Evolutionary conservation across 2,113 vertebrate species (phyloP).

Genomic region (Phocoena sinus): DNA sequence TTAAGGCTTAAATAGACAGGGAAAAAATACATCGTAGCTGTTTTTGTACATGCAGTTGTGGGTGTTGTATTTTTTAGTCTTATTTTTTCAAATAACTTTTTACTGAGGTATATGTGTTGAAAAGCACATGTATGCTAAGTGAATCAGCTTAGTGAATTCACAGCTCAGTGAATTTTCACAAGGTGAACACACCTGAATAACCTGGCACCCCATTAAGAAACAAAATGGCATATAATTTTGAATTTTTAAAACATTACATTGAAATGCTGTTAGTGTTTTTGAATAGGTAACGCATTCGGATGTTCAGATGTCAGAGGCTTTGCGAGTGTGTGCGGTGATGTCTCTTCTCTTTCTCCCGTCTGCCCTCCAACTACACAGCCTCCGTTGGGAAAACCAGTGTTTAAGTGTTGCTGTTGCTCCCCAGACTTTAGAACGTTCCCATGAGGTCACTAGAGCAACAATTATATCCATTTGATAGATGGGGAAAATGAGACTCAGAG

Average conservation of each 20-base stretch:
- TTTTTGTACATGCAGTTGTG: not conserved
- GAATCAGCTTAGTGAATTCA: not conserved
- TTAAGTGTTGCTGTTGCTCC: not conserved
- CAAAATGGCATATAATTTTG: not conserved
- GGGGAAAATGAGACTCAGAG: not conserved
- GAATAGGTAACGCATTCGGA: not conserved
- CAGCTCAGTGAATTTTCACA: not conserved
- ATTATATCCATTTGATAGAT: not conserved
- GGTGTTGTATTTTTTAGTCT: not conserved
- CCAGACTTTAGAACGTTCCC: not conserved
- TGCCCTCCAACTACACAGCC: not conserved
- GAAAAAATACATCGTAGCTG: not conserved
- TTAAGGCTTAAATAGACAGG: not conserved
- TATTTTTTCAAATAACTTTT: not conserved
- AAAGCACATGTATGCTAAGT: not conserved
- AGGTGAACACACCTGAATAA: not conserved
- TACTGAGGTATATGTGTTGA: not conserved
- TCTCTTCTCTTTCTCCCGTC: not conserved
- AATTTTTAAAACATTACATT: not conserved
- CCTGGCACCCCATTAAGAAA: not conserved
- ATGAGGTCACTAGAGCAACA: not conserved
- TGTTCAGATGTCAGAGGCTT: not conserved
- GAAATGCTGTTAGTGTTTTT: not conserved
- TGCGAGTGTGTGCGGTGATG: accelerated
- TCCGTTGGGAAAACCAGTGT: not conserved